Base-by-base conservation (phyloP, 2,888 invertebrate genomes). In the Steinernema hermaphroditum region DNA sequence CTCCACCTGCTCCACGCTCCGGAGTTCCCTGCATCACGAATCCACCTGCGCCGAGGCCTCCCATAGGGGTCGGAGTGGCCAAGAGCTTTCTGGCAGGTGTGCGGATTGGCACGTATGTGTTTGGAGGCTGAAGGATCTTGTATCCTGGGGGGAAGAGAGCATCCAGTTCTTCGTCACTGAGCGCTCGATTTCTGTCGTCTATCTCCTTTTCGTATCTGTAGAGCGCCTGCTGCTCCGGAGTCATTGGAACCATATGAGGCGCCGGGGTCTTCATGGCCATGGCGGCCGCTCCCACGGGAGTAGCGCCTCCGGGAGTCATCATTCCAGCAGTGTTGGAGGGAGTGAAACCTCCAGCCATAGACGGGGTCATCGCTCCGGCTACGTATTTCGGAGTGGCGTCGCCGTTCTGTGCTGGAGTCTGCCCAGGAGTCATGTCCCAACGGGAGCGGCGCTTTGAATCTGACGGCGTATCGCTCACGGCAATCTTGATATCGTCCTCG, bases 191-290 rank as follows among this genome's bases (percentile, higher is more conserved):
- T 74, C 98, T 90, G 87, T 98, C 97, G 86, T 99, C 98, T 75
- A 98, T 96, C 89, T 98, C 98, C 83, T 94, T 76, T 71, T 80
- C 81, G 69, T 75, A 73, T 34, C 76, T 75, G 70, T 75, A 80
- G 16, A 76, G 95, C 88, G 98, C 97, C 77, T 97, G 89, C 88
- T 98, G 98, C 88, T 99, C 98, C 0, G 98, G 98, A 0, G 98
- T 99, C 97, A 98, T 98, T 16, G 95, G 82, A 8, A 82, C 93
- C 76, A 96, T 90, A 19, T 49, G 49, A 85, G 94, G 90, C 0
- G 97, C 96, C 0, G 98, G 98, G 0, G 98, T 99, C 1, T 95
- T 94, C 92, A 99, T 92, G 0, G 92, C 94, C 96, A 97, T 97
- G 0, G 98, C 98, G 88, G 96, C 96, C 1, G 92, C 91, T 87